Conservation (phyloP, 64 coral and sea anemone genomes). For the Actinia equina region DNA sequence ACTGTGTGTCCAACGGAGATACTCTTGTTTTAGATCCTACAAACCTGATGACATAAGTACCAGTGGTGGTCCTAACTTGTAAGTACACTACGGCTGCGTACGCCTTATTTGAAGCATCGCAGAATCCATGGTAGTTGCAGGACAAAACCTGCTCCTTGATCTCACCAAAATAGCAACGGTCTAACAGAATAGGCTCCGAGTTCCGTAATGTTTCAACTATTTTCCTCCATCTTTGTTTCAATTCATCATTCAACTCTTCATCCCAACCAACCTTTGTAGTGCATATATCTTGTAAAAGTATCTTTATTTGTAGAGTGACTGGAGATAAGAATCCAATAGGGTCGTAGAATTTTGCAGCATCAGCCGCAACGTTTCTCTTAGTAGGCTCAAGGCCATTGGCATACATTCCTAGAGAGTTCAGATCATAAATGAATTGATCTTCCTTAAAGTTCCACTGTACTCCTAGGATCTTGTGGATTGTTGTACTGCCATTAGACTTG, state of each 20-base stretch:
- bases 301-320: slow-evolving; percentile 46
- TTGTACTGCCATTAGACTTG: neutral
- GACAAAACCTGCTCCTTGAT: neutral
- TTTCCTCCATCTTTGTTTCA: slow-evolving; percentile 16
- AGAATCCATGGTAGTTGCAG: slow-evolving; percentile 22
- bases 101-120: slow-evolving; percentile 23
- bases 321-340: slow-evolving; percentile 54
- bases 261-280: slow-evolving; percentile 38
- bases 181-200: slow-evolving; percentile 15
- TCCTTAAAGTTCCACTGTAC: slow-evolving; percentile 35
- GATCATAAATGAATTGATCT: neutral
- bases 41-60: neutral
- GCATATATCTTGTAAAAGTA: slow-evolving; percentile 45
- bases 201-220: slow-evolving; percentile 31
- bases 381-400: slow-evolving; percentile 27
- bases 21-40: slow-evolving; percentile 17
- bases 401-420: neutral
- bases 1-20: slow-evolving; percentile 1
- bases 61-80: neutral
- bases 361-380: slow-evolving; percentile 54
- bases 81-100: slow-evolving; percentile 35
- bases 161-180: slow-evolving; percentile 13
- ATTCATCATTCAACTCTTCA: slow-evolving; percentile 26
- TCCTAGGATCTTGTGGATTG: slow-evolving; percentile 16
- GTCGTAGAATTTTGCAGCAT: slow-evolving; percentile 51